Evolutionary conservation across 2,113 vertebrate species (phyloP), one percentile per base, ranked within the genome.

Genomic region (Microtus ochrogaster): DNA sequence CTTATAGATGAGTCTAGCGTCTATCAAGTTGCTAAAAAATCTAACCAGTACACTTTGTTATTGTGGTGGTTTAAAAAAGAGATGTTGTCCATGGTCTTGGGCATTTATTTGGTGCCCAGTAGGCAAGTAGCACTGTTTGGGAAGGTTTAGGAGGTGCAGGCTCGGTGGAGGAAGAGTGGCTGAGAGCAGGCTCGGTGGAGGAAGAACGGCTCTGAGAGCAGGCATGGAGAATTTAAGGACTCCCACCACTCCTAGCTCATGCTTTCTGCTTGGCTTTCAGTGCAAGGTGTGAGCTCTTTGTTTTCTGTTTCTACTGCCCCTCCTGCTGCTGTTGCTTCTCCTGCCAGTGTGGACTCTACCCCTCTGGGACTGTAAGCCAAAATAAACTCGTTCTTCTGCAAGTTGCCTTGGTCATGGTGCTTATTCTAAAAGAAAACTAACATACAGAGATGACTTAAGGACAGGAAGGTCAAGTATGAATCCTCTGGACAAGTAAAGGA

Each of bases 391-490:
- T 9, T 79, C 30, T 58, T 58, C 78, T 58, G 52, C n/a, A 58
- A 81, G 21, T n/a, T 81, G 30, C 49, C 52, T n/a, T 3, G 21
- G 78, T 81, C 49, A 26, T 39, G 52, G 30, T n/a, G 12, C 55
- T 58, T 26, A 81, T 58, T 36, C 78, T 81, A 14, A 39, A 81
- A 58, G 52, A n/a, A 58, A 58, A 58, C 19, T n/a, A 58, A 81
- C 11, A 55, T 22, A 55, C 4, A 36, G 49, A 17, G 5, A 30
- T 30, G 14, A 7, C 39, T 30, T 90, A 7, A 72, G 61, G 89
- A 84, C 39, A 82, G 36, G 73, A 94, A 86, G 39, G 19, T 77
- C n/a, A 77, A 77, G 9, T 89, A n/a, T 49, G 74, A 92, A 82
- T 19, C 33, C 44, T 94, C n/a, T 36, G 14, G 36, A 90, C 12